Evolutionary conservation across 2,888 invertebrate genomes (phyloP).

Genomic region (Noctua pronuba): DNA sequence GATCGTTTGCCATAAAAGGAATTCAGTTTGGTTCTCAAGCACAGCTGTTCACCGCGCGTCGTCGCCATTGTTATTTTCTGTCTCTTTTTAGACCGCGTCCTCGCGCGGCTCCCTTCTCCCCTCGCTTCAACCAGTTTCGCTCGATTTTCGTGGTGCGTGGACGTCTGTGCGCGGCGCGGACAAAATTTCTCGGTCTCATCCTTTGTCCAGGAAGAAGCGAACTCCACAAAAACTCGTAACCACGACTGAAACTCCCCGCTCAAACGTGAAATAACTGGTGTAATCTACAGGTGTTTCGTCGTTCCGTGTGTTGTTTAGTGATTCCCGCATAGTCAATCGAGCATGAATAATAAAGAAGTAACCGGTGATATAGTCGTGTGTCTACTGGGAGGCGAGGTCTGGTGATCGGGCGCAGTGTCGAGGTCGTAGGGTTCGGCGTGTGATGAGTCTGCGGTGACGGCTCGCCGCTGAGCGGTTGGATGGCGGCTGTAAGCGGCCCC

Average conservation of each 20-base stretch:
- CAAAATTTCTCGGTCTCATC: conserved; percentile 83
- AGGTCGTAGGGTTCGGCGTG: conserved; percentile 78
- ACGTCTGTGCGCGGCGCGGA: conserved; percentile 73
- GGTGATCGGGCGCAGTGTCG: conserved; percentile 84
- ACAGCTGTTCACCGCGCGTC: conserved; percentile 85
- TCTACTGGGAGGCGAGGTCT: conserved; percentile 81
- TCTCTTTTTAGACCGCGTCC: conserved; percentile 79
- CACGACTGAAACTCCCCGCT: conserved; percentile 60
- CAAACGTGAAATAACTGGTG: conserved; percentile 72
- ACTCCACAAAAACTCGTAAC: conserved; percentile 66
- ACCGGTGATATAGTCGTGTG: conserved; percentile 87
- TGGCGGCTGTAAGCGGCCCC: conserved; percentile 93
- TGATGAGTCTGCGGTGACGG: conserved; percentile 89
- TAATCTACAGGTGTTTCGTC: conserved; percentile 77
- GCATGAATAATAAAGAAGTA: conserved; percentile 90
- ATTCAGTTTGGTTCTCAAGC: conserved; percentile 46
- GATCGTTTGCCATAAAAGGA: neutral
- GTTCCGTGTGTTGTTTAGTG: conserved; percentile 84
- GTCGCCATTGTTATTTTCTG: conserved; percentile 84
- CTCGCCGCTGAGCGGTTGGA: conserved; percentile 89
- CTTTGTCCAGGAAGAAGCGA: conserved; percentile 86
- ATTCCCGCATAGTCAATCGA: conserved; percentile 87
- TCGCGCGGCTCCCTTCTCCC: conserved; percentile 72
- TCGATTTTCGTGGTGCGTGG: conserved; percentile 85
- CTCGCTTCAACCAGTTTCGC: conserved; percentile 84